Evolutionary conservation across 2,888 invertebrate genomes (phyloP), one percentile per base, ranked within the genome.

Genomic region (Conchocele bisecta): DNA sequence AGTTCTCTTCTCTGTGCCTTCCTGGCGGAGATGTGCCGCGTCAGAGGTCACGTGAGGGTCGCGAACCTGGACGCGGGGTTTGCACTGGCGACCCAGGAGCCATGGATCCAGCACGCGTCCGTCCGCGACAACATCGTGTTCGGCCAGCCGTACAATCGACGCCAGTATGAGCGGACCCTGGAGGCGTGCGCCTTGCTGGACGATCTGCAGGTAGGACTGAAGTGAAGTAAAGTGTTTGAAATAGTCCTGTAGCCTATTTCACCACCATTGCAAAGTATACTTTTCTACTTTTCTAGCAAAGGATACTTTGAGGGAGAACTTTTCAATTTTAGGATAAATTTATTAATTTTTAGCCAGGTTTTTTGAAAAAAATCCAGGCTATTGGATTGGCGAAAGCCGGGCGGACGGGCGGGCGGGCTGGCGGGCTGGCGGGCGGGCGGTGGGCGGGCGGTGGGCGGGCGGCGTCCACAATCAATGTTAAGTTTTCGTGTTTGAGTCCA

Each of bases 81-180:
- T 76, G 89, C 89, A 85, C 96, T 97, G 0, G 94, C 95, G 0
- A 75, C 86, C 15, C 98, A 99, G 92, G 95, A 95, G 77, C 94
- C 97, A 0, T 99, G 98, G 98, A 92, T 99, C 51, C 96, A 98
- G 85, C 94, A 96, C 56, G 97, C 96, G 37, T 96, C 97, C 0
- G 94, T 99, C 50, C 93, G 95, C 54, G 97, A 98, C 65, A 99
- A 99, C 90, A 97, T 99, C 81, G 92, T 98, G 35, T 98, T 98
- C 92, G 98, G 98, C 0, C 94, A 94, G 84, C 93, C 94, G 0
- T 97, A 95, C 82, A 95, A 97, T 86, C 94, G 95, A 69, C 92
- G 93, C 13, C 94, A 94, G 89, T 99, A 98, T 90, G 94, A 94
- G 83, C 92, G 92, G 2, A 95, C 98, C 0, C 87, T 99, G 13